These are phyloP conservation scores for Eilema caniola DNA, from an alignment of 2,888 invertebrate genomes.

Conservation along the genomic window DNA sequence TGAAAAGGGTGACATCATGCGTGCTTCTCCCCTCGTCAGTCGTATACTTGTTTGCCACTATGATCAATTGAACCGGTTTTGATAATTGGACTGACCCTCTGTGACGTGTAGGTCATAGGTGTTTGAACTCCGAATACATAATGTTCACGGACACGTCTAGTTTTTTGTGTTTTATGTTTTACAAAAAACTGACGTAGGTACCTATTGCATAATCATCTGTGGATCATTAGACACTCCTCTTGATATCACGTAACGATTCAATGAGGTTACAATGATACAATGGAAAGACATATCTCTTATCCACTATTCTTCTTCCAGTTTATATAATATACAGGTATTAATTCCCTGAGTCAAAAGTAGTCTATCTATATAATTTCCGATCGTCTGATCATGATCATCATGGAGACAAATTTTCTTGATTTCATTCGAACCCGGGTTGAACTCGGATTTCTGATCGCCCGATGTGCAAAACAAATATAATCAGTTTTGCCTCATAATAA, in stretches of 20 bases:
- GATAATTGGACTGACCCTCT: constrained; percentile 23
- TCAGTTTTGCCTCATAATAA: too few relatives aligned
- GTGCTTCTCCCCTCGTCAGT: neutral
- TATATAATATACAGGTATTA: too few relatives aligned
- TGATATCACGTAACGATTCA: neutral
- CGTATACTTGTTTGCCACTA: constrained; percentile 3
- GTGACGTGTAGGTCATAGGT: constrained; percentile 17
- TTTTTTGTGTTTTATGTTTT: neutral
- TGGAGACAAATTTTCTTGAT: too few relatives aligned
- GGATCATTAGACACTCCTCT: neutral
- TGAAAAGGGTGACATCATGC: constrained; percentile 16
- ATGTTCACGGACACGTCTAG: constrained; percentile 4
- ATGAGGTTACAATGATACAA: too few relatives aligned
- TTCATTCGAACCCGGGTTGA: too few relatives aligned
- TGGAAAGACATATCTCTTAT: too few relatives aligned
- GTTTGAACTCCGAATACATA: constrained; percentile 19
- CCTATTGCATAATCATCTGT: neutral
- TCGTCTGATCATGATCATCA: too few relatives aligned
- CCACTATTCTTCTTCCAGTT: too few relatives aligned
- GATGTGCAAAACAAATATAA: too few relatives aligned
- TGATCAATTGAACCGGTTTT: constrained; percentile 17
- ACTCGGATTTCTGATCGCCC: too few relatives aligned
- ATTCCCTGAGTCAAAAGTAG: too few relatives aligned
- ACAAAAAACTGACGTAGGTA: neutral
- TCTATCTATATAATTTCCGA: too few relatives aligned